These are phyloP conservation scores for Prolemur simus DNA, from an alignment of 2,113 vertebrate genomes.

Conservation along the genomic window DNA sequence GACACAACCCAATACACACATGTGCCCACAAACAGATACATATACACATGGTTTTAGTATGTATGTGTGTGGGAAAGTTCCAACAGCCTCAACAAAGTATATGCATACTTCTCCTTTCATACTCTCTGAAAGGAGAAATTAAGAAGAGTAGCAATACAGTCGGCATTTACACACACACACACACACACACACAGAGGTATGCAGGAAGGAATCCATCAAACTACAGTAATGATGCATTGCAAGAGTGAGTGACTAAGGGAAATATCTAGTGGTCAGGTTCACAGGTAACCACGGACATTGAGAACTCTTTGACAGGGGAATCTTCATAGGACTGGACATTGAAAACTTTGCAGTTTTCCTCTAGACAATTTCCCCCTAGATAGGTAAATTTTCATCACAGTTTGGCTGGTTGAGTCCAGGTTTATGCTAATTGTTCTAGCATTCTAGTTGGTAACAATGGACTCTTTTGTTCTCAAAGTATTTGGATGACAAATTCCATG, in stretches of 20 bases:
- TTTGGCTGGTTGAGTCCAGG: background rate
- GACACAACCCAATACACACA: background rate
- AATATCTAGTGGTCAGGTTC: background rate
- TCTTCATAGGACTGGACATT: background rate
- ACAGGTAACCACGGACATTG: background rate
- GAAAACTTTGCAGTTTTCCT: background rate
- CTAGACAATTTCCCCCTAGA: too few species aligned
- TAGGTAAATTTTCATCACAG: background rate
- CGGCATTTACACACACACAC: background rate
- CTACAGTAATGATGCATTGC: background rate
- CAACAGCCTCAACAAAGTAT: background rate
- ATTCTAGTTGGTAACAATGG: background rate
- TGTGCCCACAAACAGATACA: background rate
- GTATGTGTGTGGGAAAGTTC: background rate
- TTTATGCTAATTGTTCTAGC: background rate
- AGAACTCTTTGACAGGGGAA: background rate
- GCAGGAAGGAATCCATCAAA: background rate
- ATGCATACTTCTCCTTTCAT: background rate
- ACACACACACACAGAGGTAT: background rate
- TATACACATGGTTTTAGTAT: background rate
- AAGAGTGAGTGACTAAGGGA: background rate
- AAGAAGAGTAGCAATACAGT: background rate
- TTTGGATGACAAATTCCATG: background rate
- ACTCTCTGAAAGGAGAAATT: background rate
- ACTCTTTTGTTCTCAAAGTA: background rate